Percentiles rank a stretch among this genome's conserved stretches.
Evolutionary conservation across 2,113 vertebrate species (phyloP).

Genomic region (Heterocephalus glaber): DNA sequence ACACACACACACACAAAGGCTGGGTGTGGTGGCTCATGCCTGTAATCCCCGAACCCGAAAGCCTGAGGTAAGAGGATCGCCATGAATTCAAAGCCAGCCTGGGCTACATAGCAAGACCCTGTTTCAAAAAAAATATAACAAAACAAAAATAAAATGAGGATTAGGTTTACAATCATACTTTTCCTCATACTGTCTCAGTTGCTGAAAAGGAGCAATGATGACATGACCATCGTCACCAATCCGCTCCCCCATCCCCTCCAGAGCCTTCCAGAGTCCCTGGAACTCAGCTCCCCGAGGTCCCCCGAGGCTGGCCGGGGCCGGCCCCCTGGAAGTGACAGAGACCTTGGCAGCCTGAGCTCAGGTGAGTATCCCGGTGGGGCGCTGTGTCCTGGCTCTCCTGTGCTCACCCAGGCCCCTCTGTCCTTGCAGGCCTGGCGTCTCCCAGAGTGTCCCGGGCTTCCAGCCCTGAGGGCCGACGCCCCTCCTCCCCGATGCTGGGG

Average conservation of each 20-base stretch:
- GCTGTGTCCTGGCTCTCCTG: fast-evolving
- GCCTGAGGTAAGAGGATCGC: background rate
- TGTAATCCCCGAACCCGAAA: background rate
- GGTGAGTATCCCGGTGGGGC: slow-evolving; percentile 39
- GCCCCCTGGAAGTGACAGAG: background rate
- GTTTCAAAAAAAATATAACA: background rate
- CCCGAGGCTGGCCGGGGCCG: slow-evolving; percentile 66
- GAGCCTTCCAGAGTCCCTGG: slow-evolving; percentile 73
- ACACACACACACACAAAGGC: background rate
- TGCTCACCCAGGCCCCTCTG: background rate
- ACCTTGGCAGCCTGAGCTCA: background rate
- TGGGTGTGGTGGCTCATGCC: too few species aligned
- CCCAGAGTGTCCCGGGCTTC: slow-evolving; percentile 53
- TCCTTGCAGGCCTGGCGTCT: slow-evolving; percentile 60
- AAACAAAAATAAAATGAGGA: background rate
- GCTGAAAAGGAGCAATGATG: background rate
- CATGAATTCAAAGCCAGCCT: background rate
- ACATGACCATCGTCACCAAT: background rate
- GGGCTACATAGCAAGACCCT: background rate
- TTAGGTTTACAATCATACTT: background rate
- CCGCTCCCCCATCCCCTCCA: background rate
- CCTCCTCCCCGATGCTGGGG: slow-evolving; percentile 23
- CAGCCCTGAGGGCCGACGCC: slow-evolving; percentile 28
- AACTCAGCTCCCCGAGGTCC: slow-evolving; percentile 16
- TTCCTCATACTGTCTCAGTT: background rate